Base-by-base conservation (phyloP, 92 coral and sea anemone species). In the Plumapathes pennacea region DNA sequence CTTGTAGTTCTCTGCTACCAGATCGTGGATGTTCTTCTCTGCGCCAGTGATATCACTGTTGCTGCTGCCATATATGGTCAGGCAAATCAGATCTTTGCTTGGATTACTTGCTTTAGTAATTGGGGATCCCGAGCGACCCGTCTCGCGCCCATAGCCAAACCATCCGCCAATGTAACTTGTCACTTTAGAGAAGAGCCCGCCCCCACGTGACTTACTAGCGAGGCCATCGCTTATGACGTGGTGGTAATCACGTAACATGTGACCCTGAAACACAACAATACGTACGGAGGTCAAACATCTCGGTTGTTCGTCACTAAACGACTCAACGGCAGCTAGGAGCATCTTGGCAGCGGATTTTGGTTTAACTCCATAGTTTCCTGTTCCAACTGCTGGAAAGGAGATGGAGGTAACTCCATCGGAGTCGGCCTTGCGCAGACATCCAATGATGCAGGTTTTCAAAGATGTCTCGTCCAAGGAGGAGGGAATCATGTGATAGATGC, bases 301-400 rank as follows among this genome's bases (percentile, higher is more conserved):
- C n/a, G 73, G 76, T 18, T 62, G 68, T 43, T 33, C 73, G 21
- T 60, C 72, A 28, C 75, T 62, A 61, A 84, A 84, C 49, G 52
- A 68, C 15, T 44, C 55, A 21, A 89, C 38, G 19, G 85, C 86
- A 11, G 81, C 25, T 41, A 89, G 17, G 32, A 84, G 49, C 12
- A 74, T 67, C 33, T 79, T 69, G 0, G 88, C 85, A 4, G 77
- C 64, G n/a, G 74, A 63, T 49, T 79, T 60, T 2, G 75, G 64
- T 0, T 15, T 36, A 1, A 60, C 51, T 4, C 60, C 26, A 3
- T 54, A 48, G 11, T 46, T 57, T 31, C 91, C 97, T 9, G 91
- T 85, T 10, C 89, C 91, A 5, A 89, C 32, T 3, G 97, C 97
- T 20, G 92, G 97, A 4, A 89, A 37, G 10, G 91, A 67, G 17